Conservation (phyloP, 2,888 invertebrate species). For the Graphium colonna region DNA sequence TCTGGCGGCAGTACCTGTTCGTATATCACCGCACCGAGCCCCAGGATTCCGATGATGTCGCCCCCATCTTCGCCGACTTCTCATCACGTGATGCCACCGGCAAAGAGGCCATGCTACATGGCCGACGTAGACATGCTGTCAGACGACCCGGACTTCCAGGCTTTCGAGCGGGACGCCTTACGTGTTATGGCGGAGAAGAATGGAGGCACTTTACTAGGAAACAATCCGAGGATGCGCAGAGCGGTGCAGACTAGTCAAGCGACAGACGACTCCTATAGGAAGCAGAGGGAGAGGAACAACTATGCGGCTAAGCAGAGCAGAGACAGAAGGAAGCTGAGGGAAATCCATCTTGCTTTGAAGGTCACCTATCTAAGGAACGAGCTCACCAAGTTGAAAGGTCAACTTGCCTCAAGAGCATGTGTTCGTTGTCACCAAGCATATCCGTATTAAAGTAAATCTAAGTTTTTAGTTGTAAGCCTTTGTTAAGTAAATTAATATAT, state of each 20-base stretch:
- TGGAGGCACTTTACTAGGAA: conserved; percentile 73
- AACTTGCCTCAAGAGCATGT: conserved; percentile 36
- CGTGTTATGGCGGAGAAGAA: conserved; percentile 83
- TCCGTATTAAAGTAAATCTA: conserved; percentile 15
- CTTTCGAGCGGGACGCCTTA: conserved; percentile 85
- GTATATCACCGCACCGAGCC: conserved; percentile 24
- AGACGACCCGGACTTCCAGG: conserved; percentile 82
- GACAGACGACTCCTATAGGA: conserved; percentile 91
- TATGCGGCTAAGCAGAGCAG: conserved; percentile 96
- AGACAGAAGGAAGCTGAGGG: conserved; percentile 92
- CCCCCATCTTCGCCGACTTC: conserved; percentile 32
- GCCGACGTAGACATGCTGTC: conserved; percentile 63
- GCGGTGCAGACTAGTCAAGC: conserved; percentile 81
- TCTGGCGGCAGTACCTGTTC: conserved; percentile 30
- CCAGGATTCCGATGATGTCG: conserved; percentile 29
- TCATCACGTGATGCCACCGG: conserved; percentile 10
- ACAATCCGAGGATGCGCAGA: conserved; percentile 87
- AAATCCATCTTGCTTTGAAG: conserved; percentile 93
- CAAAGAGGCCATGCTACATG: conserved; percentile 54
- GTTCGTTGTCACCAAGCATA: conserved; percentile 21
- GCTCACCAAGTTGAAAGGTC: conserved; percentile 43
- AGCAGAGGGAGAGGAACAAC: conserved; percentile 94
- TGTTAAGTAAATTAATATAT: not conserved
- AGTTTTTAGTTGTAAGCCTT: not conserved
- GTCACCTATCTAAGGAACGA: conserved; percentile 85